phyloP scores from a whole-genome alignment of 2,888 invertebrate genomes.

The Chydorus sphaericus region DNA sequence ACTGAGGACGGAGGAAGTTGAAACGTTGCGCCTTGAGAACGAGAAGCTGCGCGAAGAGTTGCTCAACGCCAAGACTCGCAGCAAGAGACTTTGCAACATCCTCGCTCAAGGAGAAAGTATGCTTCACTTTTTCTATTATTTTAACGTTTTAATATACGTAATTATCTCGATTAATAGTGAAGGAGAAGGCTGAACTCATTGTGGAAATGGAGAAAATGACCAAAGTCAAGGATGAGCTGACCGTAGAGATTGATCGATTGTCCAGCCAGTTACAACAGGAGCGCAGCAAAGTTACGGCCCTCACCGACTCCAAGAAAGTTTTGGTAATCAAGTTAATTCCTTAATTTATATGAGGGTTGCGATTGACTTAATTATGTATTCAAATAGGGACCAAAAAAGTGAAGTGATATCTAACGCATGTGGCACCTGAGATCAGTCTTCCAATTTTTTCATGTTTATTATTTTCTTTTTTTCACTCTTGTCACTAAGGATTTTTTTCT shows the following conservation, averaged over 20 bases:
- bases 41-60: slow-evolving; percentile 42
- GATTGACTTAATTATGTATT: background rate
- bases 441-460: no score
- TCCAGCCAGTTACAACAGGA: slow-evolving; percentile 61
- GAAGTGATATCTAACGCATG: background rate
- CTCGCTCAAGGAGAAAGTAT: slow-evolving; percentile 56
- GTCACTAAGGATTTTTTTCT: no score
- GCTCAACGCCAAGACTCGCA: slow-evolving; percentile 48
- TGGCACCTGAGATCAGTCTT: background rate
- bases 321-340: background rate
- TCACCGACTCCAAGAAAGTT: slow-evolving; percentile 19
- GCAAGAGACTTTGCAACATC: slow-evolving; percentile 53
- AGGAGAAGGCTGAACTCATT: slow-evolving; percentile 59
- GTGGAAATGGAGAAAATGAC: slow-evolving; percentile 54
- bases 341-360: background rate
- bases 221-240: slow-evolving; percentile 53
- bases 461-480: no score
- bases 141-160: slow-evolving; percentile 12
- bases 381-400: background rate
- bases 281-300: slow-evolving; percentile 44
- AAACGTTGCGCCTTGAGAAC: slow-evolving; percentile 30
- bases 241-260: slow-evolving; percentile 48
- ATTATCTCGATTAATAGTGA: slow-evolving; percentile 41
- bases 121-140: slow-evolving; percentile 24
- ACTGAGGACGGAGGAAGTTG: slow-evolving; percentile 43